phyloP scores from a whole-genome alignment of 2,113 vertebrate genomes.

The Mirza zaza region DNA sequence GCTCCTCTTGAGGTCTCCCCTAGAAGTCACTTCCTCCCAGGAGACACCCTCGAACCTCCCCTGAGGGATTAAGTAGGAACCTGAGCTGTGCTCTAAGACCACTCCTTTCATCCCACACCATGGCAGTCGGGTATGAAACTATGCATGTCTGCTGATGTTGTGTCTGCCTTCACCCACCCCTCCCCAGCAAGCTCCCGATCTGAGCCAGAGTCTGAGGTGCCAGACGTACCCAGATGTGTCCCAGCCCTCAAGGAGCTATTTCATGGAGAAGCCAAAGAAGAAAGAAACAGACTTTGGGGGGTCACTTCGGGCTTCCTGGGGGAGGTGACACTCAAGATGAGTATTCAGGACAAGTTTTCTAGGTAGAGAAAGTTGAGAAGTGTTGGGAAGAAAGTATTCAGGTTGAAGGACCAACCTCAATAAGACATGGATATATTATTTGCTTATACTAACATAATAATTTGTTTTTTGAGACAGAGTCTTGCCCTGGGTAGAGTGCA shows the following conservation, averaged over 20 bases:
- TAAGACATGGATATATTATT: neutral
- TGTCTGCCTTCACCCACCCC: neutral
- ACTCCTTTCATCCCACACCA: no score
- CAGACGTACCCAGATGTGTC: neutral
- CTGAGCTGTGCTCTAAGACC: neutral
- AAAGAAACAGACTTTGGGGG: neutral
- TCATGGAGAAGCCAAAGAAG: neutral
- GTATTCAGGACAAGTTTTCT: neutral
- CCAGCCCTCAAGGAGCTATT: neutral
- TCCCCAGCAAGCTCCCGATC: neutral
- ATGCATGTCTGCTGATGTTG: neutral
- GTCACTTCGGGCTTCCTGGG: no score
- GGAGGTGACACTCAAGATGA: neutral
- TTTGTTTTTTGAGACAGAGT: no score
- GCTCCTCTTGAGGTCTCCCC: fast-evolving
- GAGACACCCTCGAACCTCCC: no score
- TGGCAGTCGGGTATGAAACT: neutral
- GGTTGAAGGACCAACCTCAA: neutral
- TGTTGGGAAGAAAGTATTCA: neutral
- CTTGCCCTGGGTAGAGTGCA: no score
- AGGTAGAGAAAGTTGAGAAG: neutral
- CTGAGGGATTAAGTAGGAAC: no score
- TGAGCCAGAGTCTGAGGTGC: neutral
- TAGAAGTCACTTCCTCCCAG: neutral
- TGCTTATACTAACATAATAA: neutral